Evolutionary conservation across 2,113 vertebrate species (phyloP), one percentile per base, ranked within the genome.

Genomic region (Erythrocercus mccallii): DNA sequence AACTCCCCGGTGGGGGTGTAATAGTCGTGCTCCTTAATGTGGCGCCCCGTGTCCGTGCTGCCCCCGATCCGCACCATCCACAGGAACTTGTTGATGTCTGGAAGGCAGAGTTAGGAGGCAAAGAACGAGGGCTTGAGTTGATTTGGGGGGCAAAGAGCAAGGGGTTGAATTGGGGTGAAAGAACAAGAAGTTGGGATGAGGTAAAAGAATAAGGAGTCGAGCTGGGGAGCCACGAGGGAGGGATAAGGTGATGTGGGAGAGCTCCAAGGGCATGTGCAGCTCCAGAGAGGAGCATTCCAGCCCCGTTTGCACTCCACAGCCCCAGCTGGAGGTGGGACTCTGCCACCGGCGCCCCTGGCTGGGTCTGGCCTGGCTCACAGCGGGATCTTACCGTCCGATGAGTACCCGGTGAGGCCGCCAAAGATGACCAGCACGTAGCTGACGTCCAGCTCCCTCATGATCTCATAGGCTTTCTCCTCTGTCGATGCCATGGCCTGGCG

Each of bases 31-130:
- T 99, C 99, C 97, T 99, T 99, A 96, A 99, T 99, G 97, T 99
- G 99, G 79, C 98, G 98, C 17, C 99, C 99, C 0, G 99, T 99
- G 96, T 99, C 99, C 6, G 99, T 99, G 98, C 99, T 99, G 77
- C 99, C 99, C 10, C 99, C 99, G 10, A 99, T 99, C 16, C 99
- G 98, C 48, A 99, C 99, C 99, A 99, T 99, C 99, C 99, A 99
- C 79, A 99, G 97, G 92, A 99, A 99, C 96, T 99, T 99, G 90
- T 99, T 99, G 94, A 99, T 99, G 95, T 99, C 99, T 98, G 71
- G 7, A 50, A 72, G 22, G 58, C 12, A 33, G 76, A 37, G 44
- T 6, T 15, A 45, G 2, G 8, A 31, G 37, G 5, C 4, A 18
- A 28, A 48, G 51, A 50, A 37, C 0, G 7, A 54, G 21, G 64